phyloP scores from a whole-genome alignment of 1,140 invertebrate species.

The Drosophila mojavensis region DNA sequence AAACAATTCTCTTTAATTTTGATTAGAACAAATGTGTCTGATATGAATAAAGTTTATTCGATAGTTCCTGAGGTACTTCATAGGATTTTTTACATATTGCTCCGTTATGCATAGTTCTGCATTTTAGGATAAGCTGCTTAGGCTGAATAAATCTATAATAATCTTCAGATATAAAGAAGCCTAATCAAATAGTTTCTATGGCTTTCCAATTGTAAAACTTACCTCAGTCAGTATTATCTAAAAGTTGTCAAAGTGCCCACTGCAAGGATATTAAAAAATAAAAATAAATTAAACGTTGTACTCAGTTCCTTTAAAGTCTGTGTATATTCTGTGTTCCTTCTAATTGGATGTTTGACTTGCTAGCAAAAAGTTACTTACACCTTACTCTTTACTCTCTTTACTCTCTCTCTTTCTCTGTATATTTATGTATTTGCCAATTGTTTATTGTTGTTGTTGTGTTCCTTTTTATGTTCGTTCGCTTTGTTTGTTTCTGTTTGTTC shows the following conservation, averaged over 20 bases:
- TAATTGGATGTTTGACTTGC: constrained; percentile 81
- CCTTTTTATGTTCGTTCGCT: constrained; percentile 42
- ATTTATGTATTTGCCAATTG: constrained; percentile 44
- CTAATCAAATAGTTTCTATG: too few species aligned
- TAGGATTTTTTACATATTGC: too few species aligned
- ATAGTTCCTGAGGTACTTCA: too few species aligned
- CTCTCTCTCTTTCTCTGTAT: constrained; percentile 48
- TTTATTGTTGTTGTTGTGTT: constrained; percentile 50
- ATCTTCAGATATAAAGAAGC: too few species aligned
- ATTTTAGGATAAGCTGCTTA: too few species aligned
- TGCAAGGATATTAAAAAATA: constrained; percentile 28
- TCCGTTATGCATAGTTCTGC: too few species aligned
- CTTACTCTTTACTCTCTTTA: constrained; percentile 38
- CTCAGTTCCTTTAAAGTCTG: constrained; percentile 66
- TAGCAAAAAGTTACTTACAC: constrained; percentile 61
- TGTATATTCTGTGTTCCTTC: constrained; percentile 73
- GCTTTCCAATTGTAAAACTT: too few species aligned
- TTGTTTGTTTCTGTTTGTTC: constrained; percentile 34
- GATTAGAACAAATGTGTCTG: too few species aligned
- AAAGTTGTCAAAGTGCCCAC: background rate
- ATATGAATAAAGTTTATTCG: too few species aligned
- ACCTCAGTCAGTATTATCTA: background rate
- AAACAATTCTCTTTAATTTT: too few species aligned
- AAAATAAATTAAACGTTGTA: constrained; percentile 49
- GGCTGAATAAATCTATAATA: too few species aligned